A percentile compares a stretch with the other conserved stretches of the same genome.
phyloP scores from a whole-genome alignment of 2,113 vertebrate species.

The Rynchops niger region DNA sequence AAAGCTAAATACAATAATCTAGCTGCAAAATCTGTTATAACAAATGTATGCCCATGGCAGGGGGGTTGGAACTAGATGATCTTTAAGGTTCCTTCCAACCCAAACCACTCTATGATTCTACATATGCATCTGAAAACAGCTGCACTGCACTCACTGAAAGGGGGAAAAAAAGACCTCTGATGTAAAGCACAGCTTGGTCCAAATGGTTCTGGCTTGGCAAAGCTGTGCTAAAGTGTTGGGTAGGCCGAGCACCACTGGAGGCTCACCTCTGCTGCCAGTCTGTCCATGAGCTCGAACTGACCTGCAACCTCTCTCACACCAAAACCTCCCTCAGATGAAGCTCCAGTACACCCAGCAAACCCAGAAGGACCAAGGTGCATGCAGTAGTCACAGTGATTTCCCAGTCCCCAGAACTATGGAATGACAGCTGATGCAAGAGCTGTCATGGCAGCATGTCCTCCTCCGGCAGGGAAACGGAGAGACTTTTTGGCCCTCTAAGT shows the following conservation, averaged over 20 bases:
- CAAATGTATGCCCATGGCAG: too few species aligned
- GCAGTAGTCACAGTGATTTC: not conserved
- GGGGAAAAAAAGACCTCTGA: not conserved
- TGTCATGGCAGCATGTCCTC: not conserved
- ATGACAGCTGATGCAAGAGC: not conserved
- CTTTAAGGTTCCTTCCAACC: too few species aligned
- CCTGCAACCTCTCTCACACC: not conserved
- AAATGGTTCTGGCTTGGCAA: not conserved
- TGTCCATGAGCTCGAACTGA: not conserved
- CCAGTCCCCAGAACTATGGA: not conserved
- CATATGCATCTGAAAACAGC: not conserved
- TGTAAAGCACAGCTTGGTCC: not conserved
- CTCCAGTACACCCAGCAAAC: not conserved
- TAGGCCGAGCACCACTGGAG: too few species aligned
- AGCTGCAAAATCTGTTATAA: not conserved
- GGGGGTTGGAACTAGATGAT: too few species aligned
- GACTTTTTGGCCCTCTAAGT: not conserved
- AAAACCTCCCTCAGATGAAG: not conserved
- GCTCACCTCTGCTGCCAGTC: not conserved
- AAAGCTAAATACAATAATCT: not conserved
- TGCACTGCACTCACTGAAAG: not conserved
- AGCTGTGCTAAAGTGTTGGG: not conserved
- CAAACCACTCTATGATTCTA: too few species aligned
- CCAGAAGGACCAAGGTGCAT: not conserved
- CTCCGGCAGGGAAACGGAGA: not conserved